Evolutionary conservation across 2,888 invertebrate genomes (phyloP), one percentile per base, ranked within the genome.

Genomic region (Sycophila texana): DNA sequence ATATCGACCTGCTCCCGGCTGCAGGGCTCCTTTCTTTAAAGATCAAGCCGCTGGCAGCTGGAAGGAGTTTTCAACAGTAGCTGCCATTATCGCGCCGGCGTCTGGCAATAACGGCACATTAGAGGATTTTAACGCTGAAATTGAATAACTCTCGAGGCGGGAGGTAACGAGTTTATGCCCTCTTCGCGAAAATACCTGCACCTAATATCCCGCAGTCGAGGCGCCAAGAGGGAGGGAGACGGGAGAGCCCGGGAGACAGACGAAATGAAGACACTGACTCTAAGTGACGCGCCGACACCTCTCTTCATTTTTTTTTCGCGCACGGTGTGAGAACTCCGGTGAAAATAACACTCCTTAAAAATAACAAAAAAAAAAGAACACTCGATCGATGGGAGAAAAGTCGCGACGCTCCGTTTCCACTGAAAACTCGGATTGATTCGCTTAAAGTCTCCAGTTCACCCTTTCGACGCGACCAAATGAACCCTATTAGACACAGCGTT

Each of bases 91-190:
- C 82, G 83, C 58, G 60, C 12, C 30, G 63, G 77, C 71, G 84
- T 84, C 86, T 84, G 86, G 86, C 87, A 88, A 87, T 89, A 88
- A 89, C 85, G 86, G 88, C 86, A 86, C 86, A 87, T 89, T 89
- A 88, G 85, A 86, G 87, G 85, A 89, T 88, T 89, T 89, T 87
- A 89, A 87, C 86, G 85, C 83, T 79, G 83, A 89, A 89, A 89
- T 89, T 89, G 87, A 89, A 88, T 89, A 88, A 88, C 85, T 86
- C 83, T 83, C 73, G 85, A 84, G 83, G 82, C 82, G 84, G 82
- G 81, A 75, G 83, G 84, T 89, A 89, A 89, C 86, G 85, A 88
- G 86, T 85, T 88, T 89, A 86, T 84, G 85, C 83, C 83, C 85
- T 85, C 61, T 63, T 66, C 83, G 84, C 85, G 86, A 84, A 86